Conservation (phyloP, 2,797 vertebrate genomes). For the Emydoidea blandingii region DNA sequence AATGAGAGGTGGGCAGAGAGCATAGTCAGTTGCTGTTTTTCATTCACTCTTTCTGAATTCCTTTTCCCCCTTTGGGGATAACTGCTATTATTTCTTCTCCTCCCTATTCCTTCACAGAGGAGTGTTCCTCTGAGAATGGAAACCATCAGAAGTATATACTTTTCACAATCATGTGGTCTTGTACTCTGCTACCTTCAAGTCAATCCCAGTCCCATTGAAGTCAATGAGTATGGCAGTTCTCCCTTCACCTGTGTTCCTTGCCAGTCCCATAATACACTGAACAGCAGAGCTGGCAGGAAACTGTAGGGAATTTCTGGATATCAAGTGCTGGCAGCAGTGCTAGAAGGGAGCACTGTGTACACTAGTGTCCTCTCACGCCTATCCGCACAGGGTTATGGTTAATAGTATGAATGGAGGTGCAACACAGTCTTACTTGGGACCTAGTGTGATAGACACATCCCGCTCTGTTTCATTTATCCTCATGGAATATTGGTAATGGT, state of each 20-base stretch:
- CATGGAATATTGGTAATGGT: neutral
- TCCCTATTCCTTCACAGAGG: neutral
- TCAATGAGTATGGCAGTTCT: neutral
- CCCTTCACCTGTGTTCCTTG: neutral
- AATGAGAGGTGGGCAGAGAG: neutral
- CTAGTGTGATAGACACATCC: neutral
- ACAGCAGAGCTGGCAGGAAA: neutral
- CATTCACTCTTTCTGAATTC: neutral
- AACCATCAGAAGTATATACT: neutral
- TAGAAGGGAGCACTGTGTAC: neutral
- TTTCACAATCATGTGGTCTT: neutral
- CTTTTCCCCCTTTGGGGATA: neutral
- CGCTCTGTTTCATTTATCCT: conserved; percentile 6
- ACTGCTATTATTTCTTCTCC: neutral
- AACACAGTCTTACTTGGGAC: neutral
- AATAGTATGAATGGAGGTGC: accelerated
- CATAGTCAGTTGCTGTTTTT: neutral
- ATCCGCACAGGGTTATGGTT: neutral
- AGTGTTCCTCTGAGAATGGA: neutral
- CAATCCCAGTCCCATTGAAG: neutral
- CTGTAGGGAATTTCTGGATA: neutral
- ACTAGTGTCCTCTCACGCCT: neutral
- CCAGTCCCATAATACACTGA: neutral
- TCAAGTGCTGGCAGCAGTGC: neutral
- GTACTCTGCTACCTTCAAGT: neutral